Percentiles rank a stretch among this genome's conserved stretches.
Conservation (phyloP, 2,113 vertebrate species). For the Chauna torquata region DNA sequence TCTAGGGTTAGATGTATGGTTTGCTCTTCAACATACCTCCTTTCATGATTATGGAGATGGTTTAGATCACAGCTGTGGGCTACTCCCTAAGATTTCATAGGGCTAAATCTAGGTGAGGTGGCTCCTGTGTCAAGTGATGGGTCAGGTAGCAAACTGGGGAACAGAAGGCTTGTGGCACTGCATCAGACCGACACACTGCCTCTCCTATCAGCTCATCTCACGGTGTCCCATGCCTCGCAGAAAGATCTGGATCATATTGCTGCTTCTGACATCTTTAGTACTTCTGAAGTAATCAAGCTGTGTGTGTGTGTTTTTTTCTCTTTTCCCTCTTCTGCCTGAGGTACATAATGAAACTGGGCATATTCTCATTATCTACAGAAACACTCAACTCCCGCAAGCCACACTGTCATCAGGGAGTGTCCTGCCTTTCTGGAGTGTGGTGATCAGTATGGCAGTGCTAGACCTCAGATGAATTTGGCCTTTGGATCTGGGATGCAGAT, state of each 20-base stretch:
- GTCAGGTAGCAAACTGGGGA: background rate
- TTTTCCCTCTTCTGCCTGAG: background rate
- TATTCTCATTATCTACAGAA: background rate
- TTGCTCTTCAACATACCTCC: background rate
- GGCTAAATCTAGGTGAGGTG: background rate
- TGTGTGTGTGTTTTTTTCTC: background rate
- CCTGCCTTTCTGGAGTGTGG: background rate
- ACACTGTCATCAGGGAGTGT: background rate
- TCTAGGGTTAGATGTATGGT: background rate
- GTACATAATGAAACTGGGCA: rapidly evolving
- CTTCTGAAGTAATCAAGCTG: background rate
- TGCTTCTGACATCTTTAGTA: background rate
- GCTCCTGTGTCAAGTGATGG: background rate
- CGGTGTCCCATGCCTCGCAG: background rate
- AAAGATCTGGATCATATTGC: background rate
- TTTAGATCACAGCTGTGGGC: background rate
- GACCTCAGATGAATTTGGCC: background rate
- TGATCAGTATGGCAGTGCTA: background rate
- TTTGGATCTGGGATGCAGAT: background rate
- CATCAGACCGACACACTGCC: background rate
- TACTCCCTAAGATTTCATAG: background rate
- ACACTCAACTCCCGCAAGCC: background rate
- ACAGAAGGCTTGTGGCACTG: background rate
- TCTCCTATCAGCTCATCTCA: background rate
- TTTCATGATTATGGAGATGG: background rate